Percentiles rank a stretch among this genome's conserved stretches.
Conservation (phyloP, 2,888 invertebrate genomes). For the Dicyrtomina minuta region DNA sequence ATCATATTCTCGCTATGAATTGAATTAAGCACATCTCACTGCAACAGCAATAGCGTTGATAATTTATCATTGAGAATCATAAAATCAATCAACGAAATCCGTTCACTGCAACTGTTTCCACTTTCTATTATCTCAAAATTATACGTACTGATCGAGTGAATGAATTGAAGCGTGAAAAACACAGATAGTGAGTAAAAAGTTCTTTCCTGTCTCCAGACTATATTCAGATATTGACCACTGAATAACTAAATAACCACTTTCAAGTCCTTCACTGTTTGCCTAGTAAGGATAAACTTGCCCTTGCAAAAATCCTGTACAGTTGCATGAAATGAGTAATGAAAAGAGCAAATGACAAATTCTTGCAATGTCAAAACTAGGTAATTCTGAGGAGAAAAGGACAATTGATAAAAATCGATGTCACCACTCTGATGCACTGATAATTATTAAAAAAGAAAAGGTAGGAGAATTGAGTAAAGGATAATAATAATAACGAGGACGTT, state of each 20-base stretch:
- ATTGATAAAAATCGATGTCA: too few species aligned
- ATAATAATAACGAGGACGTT: slow-evolving; percentile 5
- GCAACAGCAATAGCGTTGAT: background rate
- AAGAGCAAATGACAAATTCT: slow-evolving; percentile 17
- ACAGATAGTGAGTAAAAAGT: slow-evolving; percentile 1
- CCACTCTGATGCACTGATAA: too few species aligned
- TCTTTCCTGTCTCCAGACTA: slow-evolving; percentile 7
- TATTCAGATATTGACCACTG: background rate
- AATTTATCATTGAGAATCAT: background rate
- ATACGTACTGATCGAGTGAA: background rate
- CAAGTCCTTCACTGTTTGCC: slow-evolving; percentile 29
- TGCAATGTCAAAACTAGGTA: too few species aligned
- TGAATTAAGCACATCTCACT: slow-evolving; percentile 26
- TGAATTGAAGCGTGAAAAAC: background rate
- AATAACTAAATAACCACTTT: slow-evolving; percentile 19
- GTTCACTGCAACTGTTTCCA: background rate
- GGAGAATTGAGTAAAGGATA: slow-evolving; percentile 15
- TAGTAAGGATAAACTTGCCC: too few species aligned
- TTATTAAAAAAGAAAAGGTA: too few species aligned
- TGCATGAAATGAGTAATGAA: background rate
- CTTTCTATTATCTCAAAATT: background rate
- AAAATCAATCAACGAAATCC: background rate
- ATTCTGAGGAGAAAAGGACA: too few species aligned
- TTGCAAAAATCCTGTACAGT: slow-evolving; percentile 20
- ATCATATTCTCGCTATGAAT: background rate